These are phyloP conservation scores for Benthosema pterotum DNA, from an alignment of 2,797 vertebrate genomes.

Conservation along the genomic window DNA sequence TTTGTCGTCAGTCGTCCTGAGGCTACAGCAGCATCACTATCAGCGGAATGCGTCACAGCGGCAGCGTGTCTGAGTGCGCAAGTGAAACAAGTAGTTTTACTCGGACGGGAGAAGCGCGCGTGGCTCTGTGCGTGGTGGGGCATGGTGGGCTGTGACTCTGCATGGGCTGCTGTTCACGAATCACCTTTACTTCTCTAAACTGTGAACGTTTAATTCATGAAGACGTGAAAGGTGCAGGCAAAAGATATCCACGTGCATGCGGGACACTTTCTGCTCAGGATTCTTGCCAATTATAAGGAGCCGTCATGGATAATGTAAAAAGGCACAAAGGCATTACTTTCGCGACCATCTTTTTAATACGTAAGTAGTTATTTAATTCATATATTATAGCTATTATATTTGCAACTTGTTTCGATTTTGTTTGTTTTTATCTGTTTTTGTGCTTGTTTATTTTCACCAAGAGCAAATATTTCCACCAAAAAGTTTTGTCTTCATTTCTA, in stretches of 20 bases:
- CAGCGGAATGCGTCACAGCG: slow-evolving; percentile 64
- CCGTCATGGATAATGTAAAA: slow-evolving; percentile 73
- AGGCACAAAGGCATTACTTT: slow-evolving; percentile 51
- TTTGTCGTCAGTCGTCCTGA: slow-evolving; percentile 54
- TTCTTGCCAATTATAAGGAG: slow-evolving; percentile 51
- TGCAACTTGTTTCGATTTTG: not conserved
- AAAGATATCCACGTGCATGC: slow-evolving; percentile 10
- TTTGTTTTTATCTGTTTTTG: too few relatives aligned
- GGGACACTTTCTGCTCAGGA: slow-evolving; percentile 48
- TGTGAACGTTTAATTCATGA: slow-evolving; percentile 41
- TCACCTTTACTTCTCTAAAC: not conserved
- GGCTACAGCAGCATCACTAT: slow-evolving; percentile 80
- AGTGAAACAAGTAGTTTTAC: not conserved
- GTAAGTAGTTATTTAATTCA: slow-evolving; percentile 59
- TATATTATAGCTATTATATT: not conserved
- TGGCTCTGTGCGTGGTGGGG: not conserved
- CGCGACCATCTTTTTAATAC: slow-evolving; percentile 65
- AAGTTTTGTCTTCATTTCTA: slow-evolving; percentile 4
- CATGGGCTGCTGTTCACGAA: too few relatives aligned
- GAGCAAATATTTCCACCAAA: not conserved
- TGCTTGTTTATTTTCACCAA: not conserved
- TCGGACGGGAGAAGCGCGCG: slow-evolving; percentile 33
- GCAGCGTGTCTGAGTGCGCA: not conserved
- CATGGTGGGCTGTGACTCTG: too few relatives aligned
- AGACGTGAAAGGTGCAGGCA: slow-evolving; percentile 53